Evolutionary conservation across 1,140 invertebrate species (phyloP).

Genomic region (Linepithema humile): DNA sequence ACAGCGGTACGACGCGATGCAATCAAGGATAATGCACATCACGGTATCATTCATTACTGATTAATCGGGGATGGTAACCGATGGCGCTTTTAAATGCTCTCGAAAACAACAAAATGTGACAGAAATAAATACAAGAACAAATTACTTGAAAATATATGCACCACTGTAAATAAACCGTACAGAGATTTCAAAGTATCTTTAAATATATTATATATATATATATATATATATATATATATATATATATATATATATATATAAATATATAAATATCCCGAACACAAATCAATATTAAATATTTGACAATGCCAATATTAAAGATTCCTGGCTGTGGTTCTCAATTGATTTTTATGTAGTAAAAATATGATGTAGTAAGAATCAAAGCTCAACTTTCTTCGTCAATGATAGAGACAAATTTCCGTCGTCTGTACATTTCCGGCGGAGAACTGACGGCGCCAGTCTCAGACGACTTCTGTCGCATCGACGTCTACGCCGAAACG

Average conservation of each 20-base stretch:
- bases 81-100: conserved; percentile 20
- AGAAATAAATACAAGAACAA: neutral
- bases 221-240: neutral
- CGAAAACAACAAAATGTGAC: neutral
- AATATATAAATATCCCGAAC: neutral
- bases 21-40: conserved; percentile 20
- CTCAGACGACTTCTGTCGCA: conserved; percentile 61
- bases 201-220: neutral
- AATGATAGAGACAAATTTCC: conserved; percentile 9
- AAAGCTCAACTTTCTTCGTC: conserved; percentile 13
- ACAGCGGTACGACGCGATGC: conserved; percentile 17
- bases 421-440: conserved; percentile 7
- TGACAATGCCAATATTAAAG: neutral
- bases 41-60: conserved; percentile 9
- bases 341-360: neutral
- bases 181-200: neutral
- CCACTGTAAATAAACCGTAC: neutral
- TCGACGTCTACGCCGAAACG: conserved; percentile 58
- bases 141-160: neutral
- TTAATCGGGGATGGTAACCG: neutral
- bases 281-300: neutral
- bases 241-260: no score
- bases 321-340: neutral
- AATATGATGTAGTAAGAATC: conserved; percentile 27
- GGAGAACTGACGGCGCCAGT: conserved; percentile 60